Conservation (phyloP, 2,888 invertebrate species). For the Phyto melanocephala region DNA sequence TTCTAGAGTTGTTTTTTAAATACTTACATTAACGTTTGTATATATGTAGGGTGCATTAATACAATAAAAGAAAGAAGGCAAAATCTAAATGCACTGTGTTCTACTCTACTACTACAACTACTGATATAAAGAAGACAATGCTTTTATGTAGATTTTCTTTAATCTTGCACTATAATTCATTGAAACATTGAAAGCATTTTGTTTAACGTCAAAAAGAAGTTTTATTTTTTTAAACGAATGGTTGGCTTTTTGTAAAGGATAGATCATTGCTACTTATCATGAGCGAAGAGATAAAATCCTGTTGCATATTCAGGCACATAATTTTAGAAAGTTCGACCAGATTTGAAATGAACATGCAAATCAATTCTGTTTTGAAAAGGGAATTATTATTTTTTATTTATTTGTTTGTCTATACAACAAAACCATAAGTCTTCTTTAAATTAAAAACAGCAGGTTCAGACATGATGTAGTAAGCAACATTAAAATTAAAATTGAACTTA, state of each 20-base stretch:
- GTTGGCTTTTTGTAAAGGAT: background rate
- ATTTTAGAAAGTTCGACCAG: too few species aligned
- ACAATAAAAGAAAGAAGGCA: constrained; percentile 5
- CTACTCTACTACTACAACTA: too few species aligned
- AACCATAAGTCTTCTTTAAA: too few species aligned
- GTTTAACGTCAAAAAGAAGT: background rate
- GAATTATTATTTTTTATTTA: too few species aligned
- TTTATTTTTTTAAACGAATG: background rate
- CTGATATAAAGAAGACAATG: constrained; percentile 33
- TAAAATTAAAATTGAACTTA: too few species aligned
- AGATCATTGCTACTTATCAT: background rate
- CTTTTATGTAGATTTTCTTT: constrained; percentile 50
- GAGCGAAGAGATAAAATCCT: too few species aligned
- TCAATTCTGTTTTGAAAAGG: too few species aligned
- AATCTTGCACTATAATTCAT: constrained; percentile 39
- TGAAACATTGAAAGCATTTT: constrained; percentile 32
- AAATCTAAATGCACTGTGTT: constrained; percentile 30
- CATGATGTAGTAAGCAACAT: too few species aligned
- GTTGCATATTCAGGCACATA: too few species aligned
- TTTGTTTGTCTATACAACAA: too few species aligned
- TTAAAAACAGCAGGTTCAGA: too few species aligned
- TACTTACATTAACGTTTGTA: background rate
- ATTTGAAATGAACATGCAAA: too few species aligned
- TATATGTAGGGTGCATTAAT: background rate
- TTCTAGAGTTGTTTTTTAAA: constrained; percentile 33